Percentiles rank a stretch among this genome's conserved stretches.
phyloP scores from a whole-genome alignment of 2,113 vertebrate genomes.

The Enhydra lutris region DNA sequence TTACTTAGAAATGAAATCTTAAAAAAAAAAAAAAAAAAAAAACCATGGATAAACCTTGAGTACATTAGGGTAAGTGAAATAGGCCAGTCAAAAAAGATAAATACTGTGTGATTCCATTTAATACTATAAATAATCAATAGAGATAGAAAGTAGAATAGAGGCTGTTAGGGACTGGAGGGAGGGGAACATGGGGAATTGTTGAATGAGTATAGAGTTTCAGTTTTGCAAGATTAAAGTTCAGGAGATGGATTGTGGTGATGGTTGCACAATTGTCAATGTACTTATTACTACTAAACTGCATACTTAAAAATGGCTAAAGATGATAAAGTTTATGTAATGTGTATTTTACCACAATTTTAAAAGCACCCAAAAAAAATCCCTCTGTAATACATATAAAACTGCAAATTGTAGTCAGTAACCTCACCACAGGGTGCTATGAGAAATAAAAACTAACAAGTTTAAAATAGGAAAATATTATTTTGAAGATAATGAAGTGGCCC shows the following conservation, averaged over 20 bases:
- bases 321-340: background rate
- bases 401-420: background rate
- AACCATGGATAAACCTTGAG: background rate
- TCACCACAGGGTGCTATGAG: background rate
- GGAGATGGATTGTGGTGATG: background rate
- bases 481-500: background rate
- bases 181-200: background rate
- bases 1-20: background rate
- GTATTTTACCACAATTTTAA: background rate
- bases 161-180: background rate
- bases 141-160: background rate
- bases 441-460: background rate
- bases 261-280: background rate
- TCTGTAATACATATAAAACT: background rate
- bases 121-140: background rate
- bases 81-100: background rate
- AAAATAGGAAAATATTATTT: background rate
- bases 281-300: background rate
- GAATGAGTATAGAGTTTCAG: background rate
- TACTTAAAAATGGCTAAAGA: background rate
- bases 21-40: background rate
- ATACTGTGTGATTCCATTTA: background rate
- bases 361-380: background rate
- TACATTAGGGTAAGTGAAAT: background rate
- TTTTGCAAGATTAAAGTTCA: background rate